Evolutionary conservation across 2,888 invertebrate genomes (phyloP).

Genomic region (Megastigmus dorsalis): DNA sequence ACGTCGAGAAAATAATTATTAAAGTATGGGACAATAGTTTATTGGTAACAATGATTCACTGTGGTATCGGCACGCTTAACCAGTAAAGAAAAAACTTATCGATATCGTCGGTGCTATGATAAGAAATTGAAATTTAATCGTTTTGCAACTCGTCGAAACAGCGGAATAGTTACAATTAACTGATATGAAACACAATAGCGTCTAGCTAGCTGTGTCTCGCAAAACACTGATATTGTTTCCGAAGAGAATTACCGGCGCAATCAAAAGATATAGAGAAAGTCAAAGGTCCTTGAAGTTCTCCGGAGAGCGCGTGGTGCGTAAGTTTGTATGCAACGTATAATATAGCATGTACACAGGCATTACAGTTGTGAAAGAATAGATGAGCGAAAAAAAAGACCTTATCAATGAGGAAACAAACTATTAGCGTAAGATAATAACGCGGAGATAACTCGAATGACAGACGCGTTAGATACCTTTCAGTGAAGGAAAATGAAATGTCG

Average conservation of each 20-base stretch:
- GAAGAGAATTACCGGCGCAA: background rate
- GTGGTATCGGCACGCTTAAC: background rate
- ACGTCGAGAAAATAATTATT: background rate
- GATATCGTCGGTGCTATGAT: background rate
- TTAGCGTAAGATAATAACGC: conserved; percentile 68
- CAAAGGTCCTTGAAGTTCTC: conserved; percentile 31
- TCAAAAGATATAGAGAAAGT: conserved; percentile 24
- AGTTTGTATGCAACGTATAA: background rate
- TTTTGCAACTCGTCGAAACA: background rate
- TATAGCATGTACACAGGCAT: background rate
- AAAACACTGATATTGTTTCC: background rate
- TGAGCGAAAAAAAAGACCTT: conserved; percentile 59
- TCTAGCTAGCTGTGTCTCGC: background rate
- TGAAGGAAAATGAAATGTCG: conserved; percentile 59
- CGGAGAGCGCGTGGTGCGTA: conserved; percentile 52
- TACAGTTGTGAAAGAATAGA: conserved; percentile 21
- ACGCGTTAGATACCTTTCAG: conserved; percentile 54
- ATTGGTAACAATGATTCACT: background rate
- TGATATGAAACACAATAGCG: background rate
- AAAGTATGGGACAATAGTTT: background rate
- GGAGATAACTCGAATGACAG: conserved; percentile 60
- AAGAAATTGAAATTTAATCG: background rate
- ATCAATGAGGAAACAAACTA: conserved; percentile 72
- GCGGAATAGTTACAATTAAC: background rate
- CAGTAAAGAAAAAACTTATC: conserved; percentile 7